Evolutionary conservation across 2,113 vertebrate genomes (phyloP).

Genomic region (Chaetops frenatus): DNA sequence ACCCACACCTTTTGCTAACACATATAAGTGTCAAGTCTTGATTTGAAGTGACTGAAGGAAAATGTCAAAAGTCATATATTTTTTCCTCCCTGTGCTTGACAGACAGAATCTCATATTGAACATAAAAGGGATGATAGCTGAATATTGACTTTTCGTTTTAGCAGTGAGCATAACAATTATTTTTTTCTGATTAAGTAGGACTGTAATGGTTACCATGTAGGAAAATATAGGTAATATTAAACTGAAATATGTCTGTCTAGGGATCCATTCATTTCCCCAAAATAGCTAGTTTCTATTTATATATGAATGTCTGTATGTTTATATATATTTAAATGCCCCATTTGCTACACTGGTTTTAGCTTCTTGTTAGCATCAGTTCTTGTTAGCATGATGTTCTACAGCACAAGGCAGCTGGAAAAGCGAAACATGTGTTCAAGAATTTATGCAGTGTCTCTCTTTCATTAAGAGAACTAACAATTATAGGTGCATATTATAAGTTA

Average conservation of each 20-base stretch:
- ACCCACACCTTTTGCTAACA: background rate
- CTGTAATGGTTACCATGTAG: slow-evolving; percentile 61
- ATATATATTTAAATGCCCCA: slow-evolving; percentile 77
- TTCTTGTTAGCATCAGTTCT: slow-evolving; percentile 80
- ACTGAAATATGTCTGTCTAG: slow-evolving; percentile 71
- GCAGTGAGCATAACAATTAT: background rate
- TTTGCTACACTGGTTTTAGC: slow-evolving; percentile 77
- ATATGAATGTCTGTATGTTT: slow-evolving; percentile 73
- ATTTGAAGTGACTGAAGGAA: slow-evolving; percentile 10
- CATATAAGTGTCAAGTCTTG: background rate
- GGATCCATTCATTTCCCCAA: slow-evolving; percentile 70
- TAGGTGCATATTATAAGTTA: slow-evolving; percentile 64
- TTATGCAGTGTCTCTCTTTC: slow-evolving; percentile 81
- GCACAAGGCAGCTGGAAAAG: slow-evolving; percentile 70
- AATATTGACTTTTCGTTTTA: slow-evolving; percentile 45
- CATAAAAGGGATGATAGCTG: slow-evolving; percentile 15
- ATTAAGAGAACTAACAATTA: slow-evolving; percentile 74
- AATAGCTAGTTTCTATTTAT: slow-evolving; percentile 72
- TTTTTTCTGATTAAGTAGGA: slow-evolving; percentile 37
- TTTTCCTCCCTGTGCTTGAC: background rate
- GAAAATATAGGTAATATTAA: slow-evolving; percentile 72
- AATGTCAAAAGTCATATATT: background rate
- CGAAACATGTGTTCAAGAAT: slow-evolving; percentile 74
- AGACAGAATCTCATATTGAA: slow-evolving; percentile 25
- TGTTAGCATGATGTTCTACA: slow-evolving; percentile 79